These are phyloP conservation scores for Lordiphosa stackelbergi DNA, from an alignment of 1,140 invertebrate genomes.

Conservation along the genomic window DNA sequence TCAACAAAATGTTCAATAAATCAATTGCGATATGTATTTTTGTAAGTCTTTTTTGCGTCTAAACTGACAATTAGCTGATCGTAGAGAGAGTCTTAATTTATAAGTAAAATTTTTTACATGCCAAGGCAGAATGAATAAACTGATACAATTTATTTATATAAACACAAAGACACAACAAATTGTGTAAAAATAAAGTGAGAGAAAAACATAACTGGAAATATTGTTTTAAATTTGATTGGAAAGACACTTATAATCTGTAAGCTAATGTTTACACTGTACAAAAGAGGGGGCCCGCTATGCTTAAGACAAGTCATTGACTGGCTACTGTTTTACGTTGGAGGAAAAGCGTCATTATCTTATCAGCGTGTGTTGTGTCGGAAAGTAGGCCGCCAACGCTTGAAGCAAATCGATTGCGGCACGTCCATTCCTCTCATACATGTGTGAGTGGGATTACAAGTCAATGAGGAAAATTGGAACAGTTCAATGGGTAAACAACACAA, in stretches of 20 bases:
- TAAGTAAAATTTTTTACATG: slow-evolving; percentile 55
- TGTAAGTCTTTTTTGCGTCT: slow-evolving; percentile 66
- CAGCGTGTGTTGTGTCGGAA: slow-evolving; percentile 48
- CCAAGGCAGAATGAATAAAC: slow-evolving; percentile 46
- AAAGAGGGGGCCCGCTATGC: neutral
- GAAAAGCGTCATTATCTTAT: slow-evolving; percentile 71
- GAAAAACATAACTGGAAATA: slow-evolving; percentile 32
- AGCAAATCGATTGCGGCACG: slow-evolving; percentile 61
- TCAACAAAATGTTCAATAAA: slow-evolving; percentile 57
- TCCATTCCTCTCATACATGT: slow-evolving; percentile 13
- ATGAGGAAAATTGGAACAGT: slow-evolving; percentile 49
- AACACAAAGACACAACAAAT: slow-evolving; percentile 53
- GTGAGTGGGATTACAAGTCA: slow-evolving; percentile 30
- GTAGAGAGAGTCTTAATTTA: slow-evolving; percentile 36
- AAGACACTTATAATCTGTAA: too few species aligned
- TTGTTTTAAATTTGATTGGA: too few species aligned
- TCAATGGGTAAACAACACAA: slow-evolving; percentile 14
- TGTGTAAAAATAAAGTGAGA: slow-evolving; percentile 55
- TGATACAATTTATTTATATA: slow-evolving; percentile 62
- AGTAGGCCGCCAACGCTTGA: slow-evolving; percentile 52
- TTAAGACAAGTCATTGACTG: slow-evolving; percentile 35
- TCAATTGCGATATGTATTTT: slow-evolving; percentile 70
- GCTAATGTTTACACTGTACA: slow-evolving; percentile 28
- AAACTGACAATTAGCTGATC: neutral
- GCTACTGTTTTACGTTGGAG: slow-evolving; percentile 24